A percentile compares a stretch with the other conserved stretches of the same genome.
Evolutionary conservation across 2,113 vertebrate species (phyloP).

Genomic region (Bubalus kerabau): DNA sequence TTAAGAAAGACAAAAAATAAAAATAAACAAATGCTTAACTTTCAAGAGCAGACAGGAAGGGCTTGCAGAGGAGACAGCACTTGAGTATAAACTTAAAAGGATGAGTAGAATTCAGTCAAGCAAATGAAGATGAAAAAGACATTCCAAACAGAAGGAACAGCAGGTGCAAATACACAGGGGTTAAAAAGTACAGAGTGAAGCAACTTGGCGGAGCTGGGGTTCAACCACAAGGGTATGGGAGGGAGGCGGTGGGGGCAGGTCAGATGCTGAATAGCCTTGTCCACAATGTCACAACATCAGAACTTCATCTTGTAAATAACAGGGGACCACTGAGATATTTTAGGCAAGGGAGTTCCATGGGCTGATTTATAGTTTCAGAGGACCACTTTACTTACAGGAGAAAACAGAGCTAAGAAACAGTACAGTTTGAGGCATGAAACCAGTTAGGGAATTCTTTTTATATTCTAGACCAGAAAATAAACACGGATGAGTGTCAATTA

Average conservation of each 20-base stretch:
- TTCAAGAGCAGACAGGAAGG: background rate
- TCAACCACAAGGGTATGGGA: background rate
- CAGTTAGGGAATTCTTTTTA: background rate
- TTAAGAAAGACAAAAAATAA: background rate
- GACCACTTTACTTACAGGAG: background rate
- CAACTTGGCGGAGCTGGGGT: background rate
- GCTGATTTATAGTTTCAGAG: background rate
- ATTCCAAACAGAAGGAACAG: background rate
- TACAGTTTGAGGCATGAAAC: background rate
- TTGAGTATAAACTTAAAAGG: background rate
- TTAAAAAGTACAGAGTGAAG: background rate
- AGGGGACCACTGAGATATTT: background rate
- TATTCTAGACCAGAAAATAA: background rate
- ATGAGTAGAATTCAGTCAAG: background rate
- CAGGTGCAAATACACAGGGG: background rate
- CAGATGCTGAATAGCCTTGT: background rate
- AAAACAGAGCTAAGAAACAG: background rate
- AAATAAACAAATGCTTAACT: background rate
- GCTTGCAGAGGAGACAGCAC: background rate
- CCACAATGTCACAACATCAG: background rate
- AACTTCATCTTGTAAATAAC: constrained; percentile 17
- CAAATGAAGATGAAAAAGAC: background rate
- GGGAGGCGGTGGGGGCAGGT: background rate
- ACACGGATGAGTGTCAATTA: background rate
- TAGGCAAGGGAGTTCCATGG: background rate